Evolutionary conservation across 2,113 vertebrate genomes (phyloP).

Genomic region (Labeo rohita): DNA sequence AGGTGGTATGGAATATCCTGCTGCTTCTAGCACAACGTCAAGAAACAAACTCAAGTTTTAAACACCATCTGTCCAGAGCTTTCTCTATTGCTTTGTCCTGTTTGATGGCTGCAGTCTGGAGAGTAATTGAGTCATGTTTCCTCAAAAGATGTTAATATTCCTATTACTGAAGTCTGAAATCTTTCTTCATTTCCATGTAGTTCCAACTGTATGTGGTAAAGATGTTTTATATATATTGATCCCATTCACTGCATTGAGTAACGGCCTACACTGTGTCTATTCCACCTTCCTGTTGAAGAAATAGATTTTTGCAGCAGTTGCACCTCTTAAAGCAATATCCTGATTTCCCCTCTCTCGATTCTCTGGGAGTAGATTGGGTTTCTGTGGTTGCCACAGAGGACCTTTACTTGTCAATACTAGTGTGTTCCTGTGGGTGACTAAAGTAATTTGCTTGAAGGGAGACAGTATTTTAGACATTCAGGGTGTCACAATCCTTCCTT

Average conservation of each 20-base stretch:
- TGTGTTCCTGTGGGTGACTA: constrained; percentile 29
- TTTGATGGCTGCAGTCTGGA: constrained; percentile 30
- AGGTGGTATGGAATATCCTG: constrained; percentile 45
- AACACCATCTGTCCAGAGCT: constrained; percentile 50
- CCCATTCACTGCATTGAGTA: neutral
- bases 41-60: constrained; percentile 39
- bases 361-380: constrained; percentile 34
- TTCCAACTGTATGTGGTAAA: neutral
- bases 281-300: constrained; percentile 35
- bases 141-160: neutral
- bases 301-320: constrained; percentile 45
- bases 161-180: neutral
- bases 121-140: neutral
- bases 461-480: neutral
- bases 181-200: neutral
- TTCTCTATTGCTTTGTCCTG: constrained; percentile 29
- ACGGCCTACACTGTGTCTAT: constrained; percentile 23
- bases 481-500: neutral
- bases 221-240: neutral
- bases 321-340: constrained; percentile 52
- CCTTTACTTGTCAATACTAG: constrained; percentile 41
- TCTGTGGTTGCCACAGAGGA: constrained; percentile 38
- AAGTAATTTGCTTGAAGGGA: constrained; percentile 29
- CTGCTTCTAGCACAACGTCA: constrained; percentile 35
- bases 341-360: constrained; percentile 43